Percentiles rank a stretch among this genome's conserved stretches.
Evolutionary conservation across 2,888 invertebrate genomes (phyloP).

Genomic region (Lepidochitona cinerea): DNA sequence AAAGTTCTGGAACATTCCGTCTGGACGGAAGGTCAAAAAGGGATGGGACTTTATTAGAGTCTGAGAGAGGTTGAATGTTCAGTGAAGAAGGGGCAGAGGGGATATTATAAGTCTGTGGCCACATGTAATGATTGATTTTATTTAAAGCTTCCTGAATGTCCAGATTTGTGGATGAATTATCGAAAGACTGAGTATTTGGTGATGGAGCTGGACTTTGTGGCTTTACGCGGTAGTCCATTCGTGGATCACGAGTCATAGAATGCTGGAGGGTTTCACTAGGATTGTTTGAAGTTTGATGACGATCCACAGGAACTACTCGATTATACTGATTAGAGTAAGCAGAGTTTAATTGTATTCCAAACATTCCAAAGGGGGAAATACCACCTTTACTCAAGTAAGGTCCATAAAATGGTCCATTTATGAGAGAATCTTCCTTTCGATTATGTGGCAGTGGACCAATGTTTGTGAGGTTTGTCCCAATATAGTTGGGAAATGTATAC

Average conservation of each 20-base stretch:
- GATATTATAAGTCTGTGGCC: not conserved
- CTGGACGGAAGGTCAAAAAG: conserved; percentile 33
- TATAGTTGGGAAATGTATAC: conserved; percentile 25
- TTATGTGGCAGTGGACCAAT: conserved; percentile 38
- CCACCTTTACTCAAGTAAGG: not conserved
- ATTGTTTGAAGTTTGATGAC: not conserved
- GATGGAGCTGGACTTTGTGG: not conserved
- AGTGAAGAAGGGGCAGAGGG: not conserved
- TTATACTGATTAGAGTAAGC: not conserved
- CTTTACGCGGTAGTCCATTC: not conserved
- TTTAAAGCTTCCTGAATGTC: not conserved
- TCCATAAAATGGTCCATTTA: not conserved
- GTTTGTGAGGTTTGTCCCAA: conserved; percentile 50
- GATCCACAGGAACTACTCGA: not conserved
- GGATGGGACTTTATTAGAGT: not conserved
- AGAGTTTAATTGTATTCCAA: not conserved
- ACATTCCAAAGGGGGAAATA: not conserved
- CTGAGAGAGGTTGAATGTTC: not conserved
- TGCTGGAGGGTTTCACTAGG: not conserved
- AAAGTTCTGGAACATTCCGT: conserved; percentile 54
- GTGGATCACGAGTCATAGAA: not conserved
- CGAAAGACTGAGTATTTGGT: not conserved
- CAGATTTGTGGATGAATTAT: not conserved
- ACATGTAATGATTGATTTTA: not conserved
- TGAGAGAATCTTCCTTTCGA: conserved; percentile 9